These are phyloP conservation scores for Crax fasciolata DNA, from an alignment of 2,797 vertebrate species.

Conservation along the genomic window DNA sequence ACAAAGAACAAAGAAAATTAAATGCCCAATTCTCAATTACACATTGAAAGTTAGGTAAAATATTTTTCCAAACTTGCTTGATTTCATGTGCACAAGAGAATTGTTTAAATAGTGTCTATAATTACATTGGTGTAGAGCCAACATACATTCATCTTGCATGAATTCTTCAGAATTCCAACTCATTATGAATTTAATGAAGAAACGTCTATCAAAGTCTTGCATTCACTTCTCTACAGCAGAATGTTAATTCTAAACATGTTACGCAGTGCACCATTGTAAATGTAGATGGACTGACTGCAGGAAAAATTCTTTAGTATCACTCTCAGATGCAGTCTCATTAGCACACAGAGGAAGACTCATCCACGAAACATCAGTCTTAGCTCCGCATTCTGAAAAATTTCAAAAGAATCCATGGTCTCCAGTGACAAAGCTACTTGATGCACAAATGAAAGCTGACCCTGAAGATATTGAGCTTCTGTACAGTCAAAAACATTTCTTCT, in stretches of 20 bases:
- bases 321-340: not conserved
- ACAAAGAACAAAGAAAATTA: constrained; percentile 72
- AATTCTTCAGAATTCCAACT: constrained; percentile 39
- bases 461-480: not conserved
- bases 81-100: constrained; percentile 7
- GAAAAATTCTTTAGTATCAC: not conserved
- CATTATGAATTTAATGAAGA: not conserved
- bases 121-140: not conserved
- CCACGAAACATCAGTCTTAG: not conserved
- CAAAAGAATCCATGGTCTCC: not conserved
- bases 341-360: not conserved
- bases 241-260: not conserved
- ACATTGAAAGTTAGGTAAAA: constrained; percentile 46
- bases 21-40: constrained; percentile 44
- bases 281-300: not conserved
- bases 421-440: not conserved
- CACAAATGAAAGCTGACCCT: not conserved
- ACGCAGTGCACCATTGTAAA: not conserved
- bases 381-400: not conserved
- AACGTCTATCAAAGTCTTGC: not conserved
- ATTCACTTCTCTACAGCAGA: not conserved
- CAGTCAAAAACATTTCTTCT: not conserved
- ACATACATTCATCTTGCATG: not conserved
- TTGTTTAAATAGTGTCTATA: not conserved
- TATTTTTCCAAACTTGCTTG: constrained; percentile 42